Percentiles rank a stretch among this genome's conserved stretches.
Conservation (phyloP, 2,113 vertebrate genomes). For the Myotis davidii region DNA sequence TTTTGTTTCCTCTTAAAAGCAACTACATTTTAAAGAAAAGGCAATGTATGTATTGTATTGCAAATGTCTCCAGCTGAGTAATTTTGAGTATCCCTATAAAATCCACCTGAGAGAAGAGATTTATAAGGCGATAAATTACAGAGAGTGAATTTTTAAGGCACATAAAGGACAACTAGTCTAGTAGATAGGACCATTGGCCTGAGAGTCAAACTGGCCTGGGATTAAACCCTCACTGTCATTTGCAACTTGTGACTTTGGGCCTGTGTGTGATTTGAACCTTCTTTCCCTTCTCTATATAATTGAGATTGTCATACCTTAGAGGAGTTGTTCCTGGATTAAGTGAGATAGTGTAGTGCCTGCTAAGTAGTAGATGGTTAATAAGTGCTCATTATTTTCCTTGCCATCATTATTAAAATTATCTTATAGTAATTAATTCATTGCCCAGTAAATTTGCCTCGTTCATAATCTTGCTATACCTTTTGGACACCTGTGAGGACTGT, state of each 20-base stretch:
- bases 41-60: background rate
- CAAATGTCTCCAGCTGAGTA: conserved; percentile 39
- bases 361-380: background rate
- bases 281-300: background rate
- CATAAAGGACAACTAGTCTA: background rate
- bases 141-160: conserved; percentile 7
- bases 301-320: background rate
- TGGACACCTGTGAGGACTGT: background rate
- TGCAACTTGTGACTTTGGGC: background rate
- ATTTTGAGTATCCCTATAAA: conserved; percentile 48
- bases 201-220: background rate
- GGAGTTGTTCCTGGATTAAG: background rate
- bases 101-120: conserved; percentile 50
- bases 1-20: conserved; percentile 60
- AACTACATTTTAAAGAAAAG: conserved; percentile 63
- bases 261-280: background rate
- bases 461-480: conserved; percentile 19
- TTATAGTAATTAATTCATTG: background rate
- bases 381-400: background rate
- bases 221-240: background rate
- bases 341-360: background rate
- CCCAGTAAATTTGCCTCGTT: background rate
- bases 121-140: background rate
- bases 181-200: no score
- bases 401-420: background rate